Evolutionary conservation across 1,140 invertebrate species (phyloP), one percentile per base, ranked within the genome.

Genomic region (Rhagoletis zephyria): DNA sequence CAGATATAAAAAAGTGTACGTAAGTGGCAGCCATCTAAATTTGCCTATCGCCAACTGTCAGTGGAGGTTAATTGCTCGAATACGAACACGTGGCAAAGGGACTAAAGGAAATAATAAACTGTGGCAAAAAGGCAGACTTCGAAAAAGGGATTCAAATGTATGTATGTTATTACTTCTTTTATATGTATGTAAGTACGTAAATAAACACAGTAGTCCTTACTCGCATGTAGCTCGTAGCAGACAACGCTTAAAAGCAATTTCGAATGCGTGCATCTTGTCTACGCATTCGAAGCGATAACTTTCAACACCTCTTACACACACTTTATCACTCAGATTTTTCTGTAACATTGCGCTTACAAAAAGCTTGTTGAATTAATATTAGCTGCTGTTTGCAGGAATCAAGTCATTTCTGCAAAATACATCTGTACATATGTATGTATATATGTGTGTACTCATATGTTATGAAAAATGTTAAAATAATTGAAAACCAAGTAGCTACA

Each of bases 21-120:
- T 51, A 56, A 19, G 1, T n/a, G 48, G 42, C 48, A 4, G 56
- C 51, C 6, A 56, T 30, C 30, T 30, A 59, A 81, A 51, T 81
- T 81, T 81, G 48, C 48, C 74, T 81, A 81, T 81, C 74, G 14
- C 19, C 74, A 81, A 48, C 74, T 81, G 74, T 81, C 74, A 81
- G 48, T 81, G n/a, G 12, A 12, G 74, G 74, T 81, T 81, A 81
- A 81, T 81, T 81, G 74, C 74, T 19, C 19, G 48, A 81, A 81
- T 30, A 48, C 6, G 56, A 19, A 56, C 40, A 14, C 74, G 16
- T 42, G 14, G 30, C 48, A 16, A 42, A 51, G 6, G 16, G 7
- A 48, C 70, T 19, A 77, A 67, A 7, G 1, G 14, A 42, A 40
- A 30, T 19, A 56, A 9, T 81, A 2, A 40, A n/a, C 30, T 56